A percentile compares a stretch with the other conserved stretches of the same genome.
These are phyloP conservation scores for Sciaenops ocellatus DNA, from an alignment of 2,797 vertebrate species.

Conservation along the genomic window DNA sequence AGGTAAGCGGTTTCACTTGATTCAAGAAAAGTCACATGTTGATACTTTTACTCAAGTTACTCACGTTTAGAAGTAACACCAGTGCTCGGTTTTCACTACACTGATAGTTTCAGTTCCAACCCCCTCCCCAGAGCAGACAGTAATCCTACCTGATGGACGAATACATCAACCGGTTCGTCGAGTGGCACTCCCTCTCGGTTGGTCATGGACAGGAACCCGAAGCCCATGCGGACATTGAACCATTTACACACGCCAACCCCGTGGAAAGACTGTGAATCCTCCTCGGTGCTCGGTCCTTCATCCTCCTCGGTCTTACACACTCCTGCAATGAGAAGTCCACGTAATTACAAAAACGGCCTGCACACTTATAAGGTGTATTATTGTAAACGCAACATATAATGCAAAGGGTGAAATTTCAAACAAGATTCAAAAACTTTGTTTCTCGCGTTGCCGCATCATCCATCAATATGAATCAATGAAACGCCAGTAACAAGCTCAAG, in stretches of 20 bases:
- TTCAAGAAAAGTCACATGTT: not conserved
- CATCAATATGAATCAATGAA: slow-evolving; percentile 55
- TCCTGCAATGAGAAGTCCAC: slow-evolving; percentile 80
- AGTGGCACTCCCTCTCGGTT: slow-evolving; percentile 90
- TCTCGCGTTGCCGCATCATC: slow-evolving; percentile 4
- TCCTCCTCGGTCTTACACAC: slow-evolving; percentile 91
- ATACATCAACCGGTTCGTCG: slow-evolving; percentile 95
- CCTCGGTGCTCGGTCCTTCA: slow-evolving; percentile 86
- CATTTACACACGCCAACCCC: slow-evolving; percentile 96
- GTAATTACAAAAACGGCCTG: not conserved
- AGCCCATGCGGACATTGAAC: slow-evolving; percentile 99
- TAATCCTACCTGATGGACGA: slow-evolving; percentile 94
- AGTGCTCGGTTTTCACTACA: accelerated
- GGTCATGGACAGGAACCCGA: slow-evolving; percentile 99
- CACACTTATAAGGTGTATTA: too few species aligned
- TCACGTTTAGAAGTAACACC: not conserved
- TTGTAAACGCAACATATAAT: too few species aligned
- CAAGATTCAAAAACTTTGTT: not conserved
- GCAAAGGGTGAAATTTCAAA: accelerated
- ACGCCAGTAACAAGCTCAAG: not conserved
- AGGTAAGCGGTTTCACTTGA: slow-evolving; percentile 1
- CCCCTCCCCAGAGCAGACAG: not conserved
- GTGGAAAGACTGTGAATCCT: slow-evolving; percentile 85
- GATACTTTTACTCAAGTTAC: not conserved
- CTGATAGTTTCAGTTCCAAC: not conserved